A percentile compares a stretch with the other conserved stretches of the same genome.
Evolutionary conservation across 2,888 invertebrate genomes (phyloP).

Genomic region (Amiota mariae): DNA sequence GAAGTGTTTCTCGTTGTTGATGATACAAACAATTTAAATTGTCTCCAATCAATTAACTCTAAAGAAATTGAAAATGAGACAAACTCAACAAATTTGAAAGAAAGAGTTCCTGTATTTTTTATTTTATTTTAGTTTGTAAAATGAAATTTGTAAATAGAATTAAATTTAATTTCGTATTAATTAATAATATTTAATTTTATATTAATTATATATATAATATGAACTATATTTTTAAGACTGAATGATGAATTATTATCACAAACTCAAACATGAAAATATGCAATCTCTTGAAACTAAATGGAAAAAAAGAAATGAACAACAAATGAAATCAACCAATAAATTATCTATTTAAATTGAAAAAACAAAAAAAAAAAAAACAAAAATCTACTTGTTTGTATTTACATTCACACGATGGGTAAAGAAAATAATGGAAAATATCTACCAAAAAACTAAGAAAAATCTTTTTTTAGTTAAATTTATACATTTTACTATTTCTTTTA

Average conservation of each 20-base stretch:
- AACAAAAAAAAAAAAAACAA: background rate
- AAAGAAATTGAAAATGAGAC: background rate
- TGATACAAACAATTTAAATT: conserved; percentile 15
- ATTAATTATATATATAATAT: too few relatives aligned
- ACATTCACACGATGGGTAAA: background rate
- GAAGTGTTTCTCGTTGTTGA: background rate
- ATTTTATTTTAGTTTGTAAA: conserved; percentile 38
- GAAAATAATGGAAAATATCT: too few relatives aligned
- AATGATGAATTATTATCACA: background rate
- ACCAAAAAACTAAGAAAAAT: background rate
- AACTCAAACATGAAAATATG: background rate
- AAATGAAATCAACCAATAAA: conserved; percentile 8
- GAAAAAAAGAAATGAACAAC: background rate
- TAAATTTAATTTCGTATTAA: background rate
- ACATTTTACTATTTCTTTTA: background rate
- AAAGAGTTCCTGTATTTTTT: conserved; percentile 59
- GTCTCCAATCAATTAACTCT: background rate
- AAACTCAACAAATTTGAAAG: conserved; percentile 41
- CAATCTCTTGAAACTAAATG: background rate
- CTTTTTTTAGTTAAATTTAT: too few relatives aligned
- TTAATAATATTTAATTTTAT: conserved; percentile 12
- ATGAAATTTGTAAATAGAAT: conserved; percentile 28
- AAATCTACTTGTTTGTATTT: background rate
- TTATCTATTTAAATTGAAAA: conserved; percentile 18
- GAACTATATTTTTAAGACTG: conserved; percentile 42